Evolutionary conservation across 2,888 invertebrate genomes (phyloP).

Genomic region (Idaea biselata): DNA sequence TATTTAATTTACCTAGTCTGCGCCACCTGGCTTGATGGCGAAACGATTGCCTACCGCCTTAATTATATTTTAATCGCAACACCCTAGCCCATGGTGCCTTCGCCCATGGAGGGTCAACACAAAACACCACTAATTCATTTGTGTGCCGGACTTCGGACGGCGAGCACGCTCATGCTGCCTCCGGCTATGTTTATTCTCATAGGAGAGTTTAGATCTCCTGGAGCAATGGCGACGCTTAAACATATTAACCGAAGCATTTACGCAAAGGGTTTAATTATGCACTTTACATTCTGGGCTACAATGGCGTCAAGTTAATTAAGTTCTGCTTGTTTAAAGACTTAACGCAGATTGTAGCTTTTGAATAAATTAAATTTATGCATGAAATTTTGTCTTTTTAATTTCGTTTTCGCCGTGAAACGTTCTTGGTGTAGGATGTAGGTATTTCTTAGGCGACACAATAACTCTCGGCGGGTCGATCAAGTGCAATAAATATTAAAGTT

Average conservation of each 20-base stretch:
- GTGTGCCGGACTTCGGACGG: conserved; percentile 63
- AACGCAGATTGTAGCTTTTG: conserved; percentile 58
- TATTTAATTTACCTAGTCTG: conserved; percentile 76
- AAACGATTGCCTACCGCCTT: conserved; percentile 78
- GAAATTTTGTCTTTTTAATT: conserved; percentile 62
- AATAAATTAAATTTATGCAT: conserved; percentile 61
- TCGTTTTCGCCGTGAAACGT: conserved; percentile 41
- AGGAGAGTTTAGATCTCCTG: conserved; percentile 77
- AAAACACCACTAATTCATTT: conserved; percentile 71
- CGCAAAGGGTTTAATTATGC: conserved; percentile 75
- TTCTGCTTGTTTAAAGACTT: conserved; percentile 70
- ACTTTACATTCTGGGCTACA: conserved; percentile 68
- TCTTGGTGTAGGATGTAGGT: conserved; percentile 24
- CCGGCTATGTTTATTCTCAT: conserved; percentile 75
- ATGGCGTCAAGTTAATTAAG: conserved; percentile 75
- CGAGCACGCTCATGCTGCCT: conserved; percentile 47
- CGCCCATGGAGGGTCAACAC: conserved; percentile 30
- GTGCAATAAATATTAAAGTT: conserved; percentile 78
- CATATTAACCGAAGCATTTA: conserved; percentile 76
- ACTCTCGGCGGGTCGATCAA: conserved; percentile 62
- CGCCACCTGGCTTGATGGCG: conserved; percentile 76
- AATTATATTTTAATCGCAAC: conserved; percentile 80
- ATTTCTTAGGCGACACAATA: conserved; percentile 44
- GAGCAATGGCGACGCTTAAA: conserved; percentile 75
- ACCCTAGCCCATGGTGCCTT: conserved; percentile 41